phyloP scores from a whole-genome alignment of 2,113 vertebrate genomes.

The Connochaetes taurinus region DNA sequence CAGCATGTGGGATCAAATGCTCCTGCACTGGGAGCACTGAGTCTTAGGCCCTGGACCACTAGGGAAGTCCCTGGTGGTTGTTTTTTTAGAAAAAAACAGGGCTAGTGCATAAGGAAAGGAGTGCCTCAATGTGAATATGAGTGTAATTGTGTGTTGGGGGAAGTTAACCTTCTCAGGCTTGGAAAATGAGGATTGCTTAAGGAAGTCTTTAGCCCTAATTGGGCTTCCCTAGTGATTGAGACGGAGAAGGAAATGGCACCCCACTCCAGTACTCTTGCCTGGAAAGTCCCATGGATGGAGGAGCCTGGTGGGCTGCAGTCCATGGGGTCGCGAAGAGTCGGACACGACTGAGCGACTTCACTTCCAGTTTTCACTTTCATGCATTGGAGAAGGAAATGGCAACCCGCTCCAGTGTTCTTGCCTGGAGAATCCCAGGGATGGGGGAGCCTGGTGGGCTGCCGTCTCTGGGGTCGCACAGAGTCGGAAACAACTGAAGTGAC shows the following conservation, averaged over 20 bases:
- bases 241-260: not conserved
- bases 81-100: not conserved
- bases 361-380: too few species aligned
- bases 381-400: too few species aligned
- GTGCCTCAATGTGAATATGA: not conserved
- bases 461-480: too few species aligned
- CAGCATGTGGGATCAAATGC: not conserved
- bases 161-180: not conserved
- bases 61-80: not conserved
- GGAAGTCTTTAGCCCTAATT: not conserved
- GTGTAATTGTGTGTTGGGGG: not conserved
- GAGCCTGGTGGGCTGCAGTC: too few species aligned
- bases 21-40: not conserved
- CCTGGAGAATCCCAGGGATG: too few species aligned
- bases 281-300: too few species aligned
- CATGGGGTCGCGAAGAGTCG: fast-evolving
- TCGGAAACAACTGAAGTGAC: too few species aligned
- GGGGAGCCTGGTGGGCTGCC: too few species aligned
- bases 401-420: too few species aligned
- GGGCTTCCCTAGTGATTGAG: not conserved
- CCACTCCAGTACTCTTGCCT: too few species aligned
- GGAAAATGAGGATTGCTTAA: not conserved
- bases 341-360: too few species aligned
- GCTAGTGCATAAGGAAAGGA: not conserved
- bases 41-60: not conserved